Percentiles rank a stretch among this genome's conserved stretches.
phyloP scores from a whole-genome alignment of 2,113 vertebrate genomes.

The Scortum barcoo region DNA sequence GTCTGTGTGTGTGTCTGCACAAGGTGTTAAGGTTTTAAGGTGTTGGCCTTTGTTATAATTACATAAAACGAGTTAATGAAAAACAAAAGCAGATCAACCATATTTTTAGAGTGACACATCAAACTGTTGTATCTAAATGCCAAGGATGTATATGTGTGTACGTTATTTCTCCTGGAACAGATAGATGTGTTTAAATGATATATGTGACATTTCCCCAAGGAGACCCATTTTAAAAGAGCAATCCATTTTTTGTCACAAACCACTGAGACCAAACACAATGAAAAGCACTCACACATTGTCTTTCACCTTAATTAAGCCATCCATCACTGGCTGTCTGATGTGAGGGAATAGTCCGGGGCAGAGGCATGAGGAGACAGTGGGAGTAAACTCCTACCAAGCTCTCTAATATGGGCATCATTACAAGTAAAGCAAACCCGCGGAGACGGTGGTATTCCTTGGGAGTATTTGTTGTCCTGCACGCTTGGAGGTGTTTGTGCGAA shows the following conservation, averaged over 20 bases:
- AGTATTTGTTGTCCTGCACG: conserved; percentile 41
- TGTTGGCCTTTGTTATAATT: conserved; percentile 11
- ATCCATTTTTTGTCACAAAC: conserved; percentile 79
- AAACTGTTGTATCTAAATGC: conserved; percentile 36
- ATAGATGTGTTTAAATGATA: conserved; percentile 70
- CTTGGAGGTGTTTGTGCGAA: conserved; percentile 36
- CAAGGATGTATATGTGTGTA: conserved; percentile 18
- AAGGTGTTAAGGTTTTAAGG: conserved; percentile 19
- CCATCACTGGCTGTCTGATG: conserved; percentile 82
- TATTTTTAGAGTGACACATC: conserved; percentile 8
- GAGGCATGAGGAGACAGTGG: conserved; percentile 59
- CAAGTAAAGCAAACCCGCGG: conserved; percentile 56
- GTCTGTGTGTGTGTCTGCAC: not conserved
- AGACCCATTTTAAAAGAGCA: conserved; percentile 77
- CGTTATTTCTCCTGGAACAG: conserved; percentile 29
- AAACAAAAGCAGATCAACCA: not conserved
- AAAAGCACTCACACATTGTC: conserved; percentile 85
- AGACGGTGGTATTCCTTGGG: conserved; percentile 22
- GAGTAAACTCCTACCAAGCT: conserved; percentile 58
- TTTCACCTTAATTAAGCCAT: conserved; percentile 86
- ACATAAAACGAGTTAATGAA: not conserved
- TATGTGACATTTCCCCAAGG: conserved; percentile 80
- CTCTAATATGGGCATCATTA: conserved; percentile 62
- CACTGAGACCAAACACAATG: conserved; percentile 83
- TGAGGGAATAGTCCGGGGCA: conserved; percentile 62